Conservation (phyloP, 2,113 vertebrate genomes). For the Crypturellus undulatus region DNA sequence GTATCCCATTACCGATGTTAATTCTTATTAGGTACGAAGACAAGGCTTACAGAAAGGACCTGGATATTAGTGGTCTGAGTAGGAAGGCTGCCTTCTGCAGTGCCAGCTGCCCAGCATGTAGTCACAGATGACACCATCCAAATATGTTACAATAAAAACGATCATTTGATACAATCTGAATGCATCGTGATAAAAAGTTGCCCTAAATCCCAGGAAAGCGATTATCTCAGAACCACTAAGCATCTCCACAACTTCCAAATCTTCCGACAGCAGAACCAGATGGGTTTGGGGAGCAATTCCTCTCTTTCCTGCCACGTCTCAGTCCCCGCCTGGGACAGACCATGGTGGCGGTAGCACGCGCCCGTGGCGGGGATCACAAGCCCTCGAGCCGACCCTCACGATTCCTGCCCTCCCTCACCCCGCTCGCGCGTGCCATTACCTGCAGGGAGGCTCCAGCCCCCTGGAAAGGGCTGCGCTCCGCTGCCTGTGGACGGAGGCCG, state of each 20-base stretch:
- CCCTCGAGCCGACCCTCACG: too few species aligned
- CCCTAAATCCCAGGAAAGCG: rapidly evolving
- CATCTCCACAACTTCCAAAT: too few species aligned
- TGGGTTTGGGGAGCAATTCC: not conserved
- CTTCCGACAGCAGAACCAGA: not conserved
- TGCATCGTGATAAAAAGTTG: not conserved
- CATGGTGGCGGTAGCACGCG: rapidly evolving
- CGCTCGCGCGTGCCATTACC: not conserved
- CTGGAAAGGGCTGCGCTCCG: not conserved
- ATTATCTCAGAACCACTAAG: not conserved
- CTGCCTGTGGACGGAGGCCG: not conserved
- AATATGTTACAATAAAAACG: rapidly evolving
- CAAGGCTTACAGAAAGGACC: not conserved
- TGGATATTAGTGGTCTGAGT: not conserved
- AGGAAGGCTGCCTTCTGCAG: not conserved
- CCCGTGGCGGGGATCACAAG: rapidly evolving
- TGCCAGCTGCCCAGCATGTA: not conserved
- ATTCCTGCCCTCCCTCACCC: not conserved
- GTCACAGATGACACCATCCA: not conserved
- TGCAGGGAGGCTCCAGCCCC: not conserved
- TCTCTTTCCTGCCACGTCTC: rapidly evolving
- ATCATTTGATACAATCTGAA: not conserved
- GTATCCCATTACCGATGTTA: not conserved
- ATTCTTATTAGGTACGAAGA: not conserved
- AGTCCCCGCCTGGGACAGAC: too few species aligned